phyloP scores from a whole-genome alignment of 2,113 vertebrate species.

The Dermatemys mawii region DNA sequence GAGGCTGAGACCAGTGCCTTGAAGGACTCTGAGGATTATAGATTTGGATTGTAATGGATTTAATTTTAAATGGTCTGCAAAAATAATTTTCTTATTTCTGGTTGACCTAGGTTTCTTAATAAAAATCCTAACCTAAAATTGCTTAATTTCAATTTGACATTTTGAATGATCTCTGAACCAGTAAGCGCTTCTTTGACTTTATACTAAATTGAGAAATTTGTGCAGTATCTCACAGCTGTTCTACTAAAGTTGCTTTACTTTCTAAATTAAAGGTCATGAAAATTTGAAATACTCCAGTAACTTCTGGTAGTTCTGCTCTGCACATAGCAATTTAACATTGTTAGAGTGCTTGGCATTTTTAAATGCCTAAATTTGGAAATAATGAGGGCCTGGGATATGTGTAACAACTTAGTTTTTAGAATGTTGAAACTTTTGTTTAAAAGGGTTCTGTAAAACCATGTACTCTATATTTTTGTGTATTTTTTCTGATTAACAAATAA shows the following conservation, averaged over 20 bases:
- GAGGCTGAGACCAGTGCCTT: not conserved
- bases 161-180: not conserved
- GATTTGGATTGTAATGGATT: not conserved
- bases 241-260: not conserved
- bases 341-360: not conserved
- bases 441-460: not conserved
- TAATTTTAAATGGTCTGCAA: not conserved
- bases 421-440: not conserved
- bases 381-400: not conserved
- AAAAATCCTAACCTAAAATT: not conserved
- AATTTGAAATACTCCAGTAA: not conserved
- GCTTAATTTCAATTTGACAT: not conserved
- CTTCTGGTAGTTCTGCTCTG: not conserved
- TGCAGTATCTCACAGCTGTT: not conserved
- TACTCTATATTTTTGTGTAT: not conserved
- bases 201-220: not conserved
- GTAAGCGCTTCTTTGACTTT: not conserved
- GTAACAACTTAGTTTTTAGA: not conserved
- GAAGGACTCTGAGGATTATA: not conserved
- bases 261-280: not conserved
- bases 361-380: not conserved
- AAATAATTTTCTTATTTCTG: not conserved
- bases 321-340: not conserved
- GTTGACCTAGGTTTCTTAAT: not conserved
- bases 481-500: not conserved